These are phyloP conservation scores for Taxidea taxus DNA, from an alignment of 2,113 vertebrate genomes.

Conservation along the genomic window DNA sequence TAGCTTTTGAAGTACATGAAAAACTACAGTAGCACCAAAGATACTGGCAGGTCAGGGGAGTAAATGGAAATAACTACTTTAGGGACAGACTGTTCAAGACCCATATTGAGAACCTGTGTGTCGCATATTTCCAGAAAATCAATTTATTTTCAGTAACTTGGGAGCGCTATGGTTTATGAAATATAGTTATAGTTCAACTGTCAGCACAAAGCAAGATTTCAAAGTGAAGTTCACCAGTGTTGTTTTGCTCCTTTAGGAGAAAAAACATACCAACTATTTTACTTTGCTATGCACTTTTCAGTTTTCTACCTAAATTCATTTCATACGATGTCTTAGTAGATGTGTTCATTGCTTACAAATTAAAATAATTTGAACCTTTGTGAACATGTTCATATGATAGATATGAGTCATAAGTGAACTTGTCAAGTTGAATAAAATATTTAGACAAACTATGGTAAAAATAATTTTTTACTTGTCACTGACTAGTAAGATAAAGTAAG, in stretches of 20 bases:
- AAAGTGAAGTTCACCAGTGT: slow-evolving; percentile 68
- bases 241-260: slow-evolving; percentile 63
- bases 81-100: slow-evolving; percentile 81
- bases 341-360: background rate
- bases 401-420: background rate
- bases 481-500: background rate
- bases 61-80: slow-evolving; percentile 86
- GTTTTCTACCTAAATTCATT: slow-evolving; percentile 15
- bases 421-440: background rate
- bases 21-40: slow-evolving; percentile 76
- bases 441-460: background rate
- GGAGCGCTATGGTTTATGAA: slow-evolving; percentile 81
- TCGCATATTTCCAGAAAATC: slow-evolving; percentile 84
- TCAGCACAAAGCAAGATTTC: slow-evolving; percentile 80
- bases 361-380: background rate
- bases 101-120: slow-evolving; percentile 78
- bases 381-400: background rate
- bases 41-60: slow-evolving; percentile 81
- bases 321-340: background rate
- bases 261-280: slow-evolving; percentile 57
- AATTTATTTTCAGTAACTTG: slow-evolving; percentile 83
- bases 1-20: slow-evolving; percentile 83
- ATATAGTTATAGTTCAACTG: slow-evolving; percentile 81
- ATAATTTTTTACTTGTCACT: background rate
- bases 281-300: slow-evolving; percentile 5